Evolutionary conservation across 2,888 invertebrate species (phyloP).

Genomic region (Salticus scenicus): DNA sequence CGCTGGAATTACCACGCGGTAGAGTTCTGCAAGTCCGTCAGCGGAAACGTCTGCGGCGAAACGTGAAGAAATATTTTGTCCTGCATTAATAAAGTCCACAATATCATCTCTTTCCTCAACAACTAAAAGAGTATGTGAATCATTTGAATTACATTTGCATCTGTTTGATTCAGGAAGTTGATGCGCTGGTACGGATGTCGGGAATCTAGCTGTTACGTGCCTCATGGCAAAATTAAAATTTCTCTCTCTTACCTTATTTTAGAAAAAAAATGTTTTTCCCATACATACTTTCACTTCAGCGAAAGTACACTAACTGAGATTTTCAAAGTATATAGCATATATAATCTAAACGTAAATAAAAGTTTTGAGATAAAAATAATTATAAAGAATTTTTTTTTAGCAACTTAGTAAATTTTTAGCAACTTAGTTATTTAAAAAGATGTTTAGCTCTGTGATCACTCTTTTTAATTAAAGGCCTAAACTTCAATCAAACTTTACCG

Average conservation of each 20-base stretch:
- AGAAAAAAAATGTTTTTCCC: neutral
- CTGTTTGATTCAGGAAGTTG: neutral
- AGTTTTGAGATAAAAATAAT: too few relatives aligned
- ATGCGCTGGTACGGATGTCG: neutral
- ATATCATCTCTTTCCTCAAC: neutral
- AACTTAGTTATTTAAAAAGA: too few relatives aligned
- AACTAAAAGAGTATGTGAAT: neutral
- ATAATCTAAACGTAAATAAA: neutral
- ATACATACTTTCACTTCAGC: neutral
- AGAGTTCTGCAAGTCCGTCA: slow-evolving; percentile 65
- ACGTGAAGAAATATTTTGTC: neutral
- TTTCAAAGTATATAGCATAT: neutral
- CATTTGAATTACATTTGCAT: neutral
- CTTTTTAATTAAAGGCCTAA: too few relatives aligned
- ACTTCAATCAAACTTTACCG: too few relatives aligned
- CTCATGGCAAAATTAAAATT: neutral
- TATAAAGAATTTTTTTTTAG: too few relatives aligned
- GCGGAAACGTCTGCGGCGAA: neutral
- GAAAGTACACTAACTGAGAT: neutral
- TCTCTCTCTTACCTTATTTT: neutral
- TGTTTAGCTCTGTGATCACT: too few relatives aligned
- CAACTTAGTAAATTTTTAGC: too few relatives aligned
- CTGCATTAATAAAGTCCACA: neutral
- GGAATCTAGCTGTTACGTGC: neutral
- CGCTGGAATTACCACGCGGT: slow-evolving; percentile 74